Evolutionary conservation across 2,113 vertebrate genomes (phyloP), one percentile per base, ranked within the genome.

Genomic region (Gorsachius goisagi): DNA sequence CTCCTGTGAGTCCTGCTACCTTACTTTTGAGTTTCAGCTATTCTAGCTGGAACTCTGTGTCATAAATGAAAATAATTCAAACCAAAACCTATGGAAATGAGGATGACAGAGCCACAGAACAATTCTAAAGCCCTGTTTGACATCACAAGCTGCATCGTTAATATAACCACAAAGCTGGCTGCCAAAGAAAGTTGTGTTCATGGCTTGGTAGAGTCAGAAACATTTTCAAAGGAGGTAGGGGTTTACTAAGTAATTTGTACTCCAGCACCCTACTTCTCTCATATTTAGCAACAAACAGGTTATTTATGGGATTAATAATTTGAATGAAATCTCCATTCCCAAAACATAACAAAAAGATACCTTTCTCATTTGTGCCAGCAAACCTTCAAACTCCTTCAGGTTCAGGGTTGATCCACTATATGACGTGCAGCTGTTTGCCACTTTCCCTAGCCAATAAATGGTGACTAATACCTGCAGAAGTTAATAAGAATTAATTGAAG

Each of bases 331-430:
- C 75, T 85, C 16, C 53, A 69, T 73, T 67, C 32, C 37, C 47
- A 49, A 91, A 96, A 78, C 3, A 26, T 27, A 84, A 82, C 30
- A 75, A 92, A 88, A 79, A 79, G 47, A 90, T 98, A 99, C 99
- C 99, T 99, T 99, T 98, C 98, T 98, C 99, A 99, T 99, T 97
- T 99, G 99, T 97, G 98, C 98, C 98, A 99, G 97, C 97, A 99
- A 98, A 85, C 98, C 99, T 97, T 99, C 99, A 75, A 99, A 99
- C 96, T 99, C 99, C 92, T 98, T 99, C 97, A 99, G 98, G 97
- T 99, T 99, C 98, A 99, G 98, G 1, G 99, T 99, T 35, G 98
- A 98, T 95, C 99, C 99, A 53, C 97, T 99, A 69, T 99, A 99
- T 14, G 98, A 98, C 0, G 98, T 97, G 76, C 98, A 99, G 98